These are phyloP conservation scores for Plemyria rubiginata DNA, from an alignment of 2,888 invertebrate species.

Conservation along the genomic window DNA sequence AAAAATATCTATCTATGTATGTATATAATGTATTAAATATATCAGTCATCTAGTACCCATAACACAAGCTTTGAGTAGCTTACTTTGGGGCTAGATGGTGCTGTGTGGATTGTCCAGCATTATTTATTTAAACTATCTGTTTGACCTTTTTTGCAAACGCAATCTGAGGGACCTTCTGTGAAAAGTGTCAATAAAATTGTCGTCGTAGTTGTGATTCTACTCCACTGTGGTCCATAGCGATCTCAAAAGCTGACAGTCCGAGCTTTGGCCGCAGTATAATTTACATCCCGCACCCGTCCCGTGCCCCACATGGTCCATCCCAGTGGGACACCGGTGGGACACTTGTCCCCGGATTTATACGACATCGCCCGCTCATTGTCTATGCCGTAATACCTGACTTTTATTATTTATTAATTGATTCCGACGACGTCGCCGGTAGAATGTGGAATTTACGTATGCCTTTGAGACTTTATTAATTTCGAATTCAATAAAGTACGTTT, in stretches of 20 bases:
- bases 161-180: too few species aligned
- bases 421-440: constrained; percentile 49
- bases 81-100: too few species aligned
- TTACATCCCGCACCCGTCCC: constrained; percentile 55
- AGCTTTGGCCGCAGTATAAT: constrained; percentile 48
- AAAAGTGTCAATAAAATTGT: too few species aligned
- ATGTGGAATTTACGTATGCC: constrained; percentile 45
- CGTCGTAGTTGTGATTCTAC: background rate
- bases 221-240: constrained; percentile 11
- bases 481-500: constrained; percentile 35
- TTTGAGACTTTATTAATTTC: constrained; percentile 34
- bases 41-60: too few species aligned
- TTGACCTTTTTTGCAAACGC: too few species aligned
- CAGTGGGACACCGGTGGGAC: constrained; percentile 55
- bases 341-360: constrained; percentile 66
- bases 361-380: constrained; percentile 55
- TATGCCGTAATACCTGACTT: constrained; percentile 57
- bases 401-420: constrained; percentile 75
- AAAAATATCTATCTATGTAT: too few species aligned
- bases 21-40: too few species aligned
- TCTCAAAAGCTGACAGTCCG: constrained; percentile 34
- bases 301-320: constrained; percentile 36
- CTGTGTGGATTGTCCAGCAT: too few species aligned
- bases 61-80: too few species aligned
- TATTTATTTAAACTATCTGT: too few species aligned